phyloP scores from a whole-genome alignment of 2,113 vertebrate species.

The Bufo gargarizans region DNA sequence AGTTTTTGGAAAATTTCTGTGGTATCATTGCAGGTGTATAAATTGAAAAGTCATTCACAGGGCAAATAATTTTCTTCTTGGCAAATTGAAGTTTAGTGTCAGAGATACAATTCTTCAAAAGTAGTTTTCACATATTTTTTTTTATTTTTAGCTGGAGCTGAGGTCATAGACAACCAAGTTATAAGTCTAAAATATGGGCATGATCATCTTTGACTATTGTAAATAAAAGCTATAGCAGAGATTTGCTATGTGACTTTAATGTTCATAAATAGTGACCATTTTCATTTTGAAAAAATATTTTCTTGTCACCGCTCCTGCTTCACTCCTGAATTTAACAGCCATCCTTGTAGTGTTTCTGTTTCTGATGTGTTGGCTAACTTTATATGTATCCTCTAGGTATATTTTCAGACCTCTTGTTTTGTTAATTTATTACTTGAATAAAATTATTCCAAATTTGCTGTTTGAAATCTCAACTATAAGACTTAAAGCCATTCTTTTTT shows the following conservation, averaged over 20 bases:
- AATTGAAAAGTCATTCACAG: slow-evolving; percentile 34
- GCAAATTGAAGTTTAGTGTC: slow-evolving; percentile 38
- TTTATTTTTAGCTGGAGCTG: slow-evolving; percentile 10
- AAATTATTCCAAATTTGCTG: not conserved
- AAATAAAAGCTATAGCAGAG: slow-evolving; percentile 6
- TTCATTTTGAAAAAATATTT: not conserved
- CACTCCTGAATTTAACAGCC: not conserved
- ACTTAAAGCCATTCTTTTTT: no score
- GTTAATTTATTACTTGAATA: not conserved
- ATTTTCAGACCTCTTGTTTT: not conserved
- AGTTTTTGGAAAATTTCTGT: not conserved
- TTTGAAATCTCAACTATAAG: not conserved
- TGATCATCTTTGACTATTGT: not conserved
- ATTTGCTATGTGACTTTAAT: slow-evolving; percentile 10
- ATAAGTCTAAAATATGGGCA: slow-evolving; percentile 10
- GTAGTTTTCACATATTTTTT: slow-evolving; percentile 19
- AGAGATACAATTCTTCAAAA: slow-evolving; percentile 41
- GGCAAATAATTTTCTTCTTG: slow-evolving; percentile 42
- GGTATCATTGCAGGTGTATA: slow-evolving; percentile 9
- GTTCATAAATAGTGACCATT: slow-evolving; percentile 16
- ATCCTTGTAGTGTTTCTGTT: not conserved
- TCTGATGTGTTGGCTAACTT: not conserved
- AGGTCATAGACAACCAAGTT: not conserved
- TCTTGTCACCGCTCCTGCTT: not conserved
- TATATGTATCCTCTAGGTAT: not conserved